Evolutionary conservation across 2,797 vertebrate species (phyloP).

Genomic region (Galago senegalensis): DNA sequence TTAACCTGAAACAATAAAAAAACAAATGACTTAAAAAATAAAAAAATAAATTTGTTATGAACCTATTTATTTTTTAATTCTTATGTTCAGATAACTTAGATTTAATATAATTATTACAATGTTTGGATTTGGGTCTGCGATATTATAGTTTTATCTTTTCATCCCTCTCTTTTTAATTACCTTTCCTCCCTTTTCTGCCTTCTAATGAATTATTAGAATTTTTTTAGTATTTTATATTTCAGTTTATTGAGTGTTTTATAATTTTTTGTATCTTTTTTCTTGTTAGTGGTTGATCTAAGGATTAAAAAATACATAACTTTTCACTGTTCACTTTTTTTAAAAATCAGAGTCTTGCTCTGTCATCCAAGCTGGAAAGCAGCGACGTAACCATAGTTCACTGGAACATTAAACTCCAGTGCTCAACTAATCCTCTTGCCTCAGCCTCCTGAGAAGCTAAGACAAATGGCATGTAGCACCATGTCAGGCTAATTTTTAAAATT

Average conservation of each 20-base stretch:
- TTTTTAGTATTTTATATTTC: background rate
- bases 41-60: background rate
- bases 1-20: too few species aligned
- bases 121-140: background rate
- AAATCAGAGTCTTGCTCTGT: background rate
- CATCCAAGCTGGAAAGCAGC: background rate
- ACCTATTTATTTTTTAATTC: constrained; percentile 20
- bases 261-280: background rate
- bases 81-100: background rate
- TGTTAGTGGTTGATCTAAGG: background rate
- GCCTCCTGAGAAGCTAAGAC: background rate
- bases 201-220: constrained; percentile 29
- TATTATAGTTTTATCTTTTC: background rate
- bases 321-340: background rate
- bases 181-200: background rate
- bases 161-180: background rate
- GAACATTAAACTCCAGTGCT: background rate
- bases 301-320: background rate
- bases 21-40: too few species aligned
- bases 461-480: background rate
- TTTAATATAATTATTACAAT: background rate
- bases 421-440: background rate
- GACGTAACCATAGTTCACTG: background rate
- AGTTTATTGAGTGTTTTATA: background rate
- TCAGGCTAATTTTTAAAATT: background rate